Percentiles rank a stretch among this genome's conserved stretches.
Conservation (phyloP, 2,888 invertebrate species). For the Panzeria rudis region DNA sequence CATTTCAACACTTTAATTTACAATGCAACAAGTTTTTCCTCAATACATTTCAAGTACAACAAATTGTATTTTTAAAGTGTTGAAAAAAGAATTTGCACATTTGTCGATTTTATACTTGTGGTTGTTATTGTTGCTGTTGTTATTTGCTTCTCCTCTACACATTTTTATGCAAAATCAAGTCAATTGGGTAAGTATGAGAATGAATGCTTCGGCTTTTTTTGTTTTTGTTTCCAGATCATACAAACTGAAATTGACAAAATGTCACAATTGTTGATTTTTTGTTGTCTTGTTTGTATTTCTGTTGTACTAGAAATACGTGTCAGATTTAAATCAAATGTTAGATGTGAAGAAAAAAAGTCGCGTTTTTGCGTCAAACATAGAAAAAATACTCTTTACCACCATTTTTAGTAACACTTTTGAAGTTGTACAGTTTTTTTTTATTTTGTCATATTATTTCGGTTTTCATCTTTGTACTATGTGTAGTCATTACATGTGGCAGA, state of each 20-base stretch:
- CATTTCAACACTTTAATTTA: conserved; percentile 68
- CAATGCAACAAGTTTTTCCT: conserved; percentile 57
- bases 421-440: conserved; percentile 32
- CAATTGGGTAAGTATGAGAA: conserved; percentile 15
- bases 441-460: conserved; percentile 41
- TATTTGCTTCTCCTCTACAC: conserved; percentile 28
- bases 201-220: conserved; percentile 10
- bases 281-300: conserved; percentile 48
- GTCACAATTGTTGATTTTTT: conserved; percentile 66
- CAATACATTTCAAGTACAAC: conserved; percentile 58
- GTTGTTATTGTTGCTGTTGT: neutral
- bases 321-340: conserved; percentile 71
- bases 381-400: conserved; percentile 58
- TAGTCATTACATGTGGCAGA: conserved; percentile 73
- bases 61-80: conserved; percentile 61
- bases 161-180: conserved; percentile 49
- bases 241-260: conserved; percentile 70
- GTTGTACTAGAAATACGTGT: conserved; percentile 66
- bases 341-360: conserved; percentile 42
- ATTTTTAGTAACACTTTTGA: conserved; percentile 68
- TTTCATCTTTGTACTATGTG: conserved; percentile 67
- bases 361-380: conserved; percentile 33
- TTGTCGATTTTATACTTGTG: conserved; percentile 1
- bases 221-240: conserved; percentile 9
- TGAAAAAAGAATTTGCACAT: conserved; percentile 45